Percentiles rank a stretch among this genome's conserved stretches.
These are phyloP conservation scores for Nothura maculosa DNA, from an alignment of 2,797 vertebrate genomes.

Conservation along the genomic window DNA sequence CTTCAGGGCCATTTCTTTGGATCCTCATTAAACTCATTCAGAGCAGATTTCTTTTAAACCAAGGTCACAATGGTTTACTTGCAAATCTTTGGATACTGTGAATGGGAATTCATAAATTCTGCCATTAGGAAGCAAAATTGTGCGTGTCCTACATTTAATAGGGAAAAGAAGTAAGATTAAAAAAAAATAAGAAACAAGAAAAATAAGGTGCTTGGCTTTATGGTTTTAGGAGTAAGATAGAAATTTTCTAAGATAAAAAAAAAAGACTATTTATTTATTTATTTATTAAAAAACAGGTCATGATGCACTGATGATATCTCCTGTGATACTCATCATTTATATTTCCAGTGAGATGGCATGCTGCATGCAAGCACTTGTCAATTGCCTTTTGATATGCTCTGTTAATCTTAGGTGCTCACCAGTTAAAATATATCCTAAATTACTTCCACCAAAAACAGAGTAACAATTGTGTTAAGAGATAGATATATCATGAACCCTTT, in stretches of 20 bases:
- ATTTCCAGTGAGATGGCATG: neutral
- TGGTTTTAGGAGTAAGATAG: neutral
- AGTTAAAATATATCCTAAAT: slow-evolving; percentile 5
- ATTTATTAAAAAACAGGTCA: neutral
- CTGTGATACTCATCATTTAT: slow-evolving; percentile 9
- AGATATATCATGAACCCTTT: neutral
- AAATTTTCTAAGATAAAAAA: neutral
- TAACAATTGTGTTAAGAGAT: neutral
- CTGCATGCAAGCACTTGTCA: slow-evolving; percentile 8
- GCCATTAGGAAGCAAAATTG: slow-evolving; percentile 21
- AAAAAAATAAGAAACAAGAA: too few relatives aligned
- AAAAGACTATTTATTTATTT: neutral
- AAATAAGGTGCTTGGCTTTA: neutral
- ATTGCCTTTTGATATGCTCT: neutral
- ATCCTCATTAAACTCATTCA: slow-evolving; percentile 46
- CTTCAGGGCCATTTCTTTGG: slow-evolving; percentile 35
- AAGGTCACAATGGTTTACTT: slow-evolving; percentile 26
- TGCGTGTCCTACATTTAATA: slow-evolving; percentile 32
- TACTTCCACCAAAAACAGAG: neutral
- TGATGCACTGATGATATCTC: neutral
- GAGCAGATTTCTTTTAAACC: slow-evolving; percentile 12
- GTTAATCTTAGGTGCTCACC: neutral
- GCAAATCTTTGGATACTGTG: slow-evolving; percentile 14
- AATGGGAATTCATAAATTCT: slow-evolving; percentile 55
- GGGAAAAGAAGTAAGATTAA: neutral